Conservation (phyloP, 2,113 vertebrate genomes). For the Amblyopsis rosae region DNA sequence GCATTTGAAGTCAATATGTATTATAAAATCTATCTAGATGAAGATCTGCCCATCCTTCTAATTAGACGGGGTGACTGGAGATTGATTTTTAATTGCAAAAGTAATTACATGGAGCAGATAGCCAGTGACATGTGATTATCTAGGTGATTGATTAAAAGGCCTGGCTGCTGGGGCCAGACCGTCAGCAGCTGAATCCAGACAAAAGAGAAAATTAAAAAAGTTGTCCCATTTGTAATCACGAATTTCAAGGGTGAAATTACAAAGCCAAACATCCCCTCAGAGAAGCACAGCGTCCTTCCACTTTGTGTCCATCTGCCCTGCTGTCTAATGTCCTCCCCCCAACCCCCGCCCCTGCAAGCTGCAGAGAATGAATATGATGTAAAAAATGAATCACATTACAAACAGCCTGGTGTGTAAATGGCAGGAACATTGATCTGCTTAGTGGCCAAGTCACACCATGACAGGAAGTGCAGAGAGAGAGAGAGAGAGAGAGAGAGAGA, state of each 20-base stretch:
- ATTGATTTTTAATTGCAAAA: conserved; percentile 99
- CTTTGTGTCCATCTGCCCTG: conserved; percentile 70
- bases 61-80: conserved; percentile 99
- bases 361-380: conserved; percentile 74
- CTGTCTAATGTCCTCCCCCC: conserved; percentile 74
- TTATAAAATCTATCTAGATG: conserved; percentile 99
- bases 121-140: conserved; percentile 99
- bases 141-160: conserved; percentile 99
- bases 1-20: conserved; percentile 99
- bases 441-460: conserved; percentile 64
- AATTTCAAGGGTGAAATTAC: conserved; percentile 99
- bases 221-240: conserved; percentile 99
- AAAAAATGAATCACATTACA: conserved; percentile 72
- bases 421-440: conserved; percentile 55
- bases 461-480: conserved; percentile 31
- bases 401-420: conserved; percentile 61
- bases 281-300: conserved; percentile 69
- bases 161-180: conserved; percentile 91
- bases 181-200: conserved; percentile 96
- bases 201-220: conserved; percentile 99
- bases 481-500: conserved; percentile 28
- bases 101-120: conserved; percentile 99
- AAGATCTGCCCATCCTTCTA: conserved; percentile 99
- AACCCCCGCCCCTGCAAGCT: conserved; percentile 44
- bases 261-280: conserved; percentile 87